Evolutionary conservation across 2,113 vertebrate species (phyloP).

Genomic region (Cyanistes caeruleus): DNA sequence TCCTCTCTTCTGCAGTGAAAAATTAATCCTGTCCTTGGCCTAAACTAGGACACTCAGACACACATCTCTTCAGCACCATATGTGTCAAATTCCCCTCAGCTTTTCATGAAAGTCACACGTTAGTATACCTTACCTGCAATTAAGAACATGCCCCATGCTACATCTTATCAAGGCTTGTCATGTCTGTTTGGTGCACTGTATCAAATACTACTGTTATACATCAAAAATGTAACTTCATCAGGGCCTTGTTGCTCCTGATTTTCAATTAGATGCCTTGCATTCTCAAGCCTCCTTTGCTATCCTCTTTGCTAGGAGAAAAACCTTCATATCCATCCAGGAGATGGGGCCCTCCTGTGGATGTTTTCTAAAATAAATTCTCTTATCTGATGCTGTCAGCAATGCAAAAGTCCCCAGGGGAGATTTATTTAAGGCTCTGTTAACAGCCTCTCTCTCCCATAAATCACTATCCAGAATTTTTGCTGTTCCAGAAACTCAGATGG

Average conservation of each 20-base stretch:
- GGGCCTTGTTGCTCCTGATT: background rate
- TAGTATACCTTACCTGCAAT: background rate
- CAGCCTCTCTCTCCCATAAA: background rate
- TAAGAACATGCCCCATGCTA: background rate
- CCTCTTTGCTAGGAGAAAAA: background rate
- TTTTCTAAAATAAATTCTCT: background rate
- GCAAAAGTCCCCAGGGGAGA: background rate
- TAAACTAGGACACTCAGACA: background rate
- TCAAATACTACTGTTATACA: background rate
- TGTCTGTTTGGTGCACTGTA: background rate
- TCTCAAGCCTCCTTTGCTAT: background rate
- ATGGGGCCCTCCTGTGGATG: background rate
- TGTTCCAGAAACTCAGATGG: background rate
- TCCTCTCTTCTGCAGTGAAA: background rate
- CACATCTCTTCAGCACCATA: background rate
- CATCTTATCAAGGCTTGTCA: background rate
- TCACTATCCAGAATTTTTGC: background rate
- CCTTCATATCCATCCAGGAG: background rate
- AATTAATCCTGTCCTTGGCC: background rate
- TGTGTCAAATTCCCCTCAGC: background rate
- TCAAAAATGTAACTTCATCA: background rate
- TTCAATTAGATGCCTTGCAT: background rate
- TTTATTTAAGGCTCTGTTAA: background rate
- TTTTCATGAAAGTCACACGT: background rate
- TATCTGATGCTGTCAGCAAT: background rate